Evolutionary conservation across 2,888 invertebrate genomes (phyloP).

Genomic region (Erebia ligea): DNA sequence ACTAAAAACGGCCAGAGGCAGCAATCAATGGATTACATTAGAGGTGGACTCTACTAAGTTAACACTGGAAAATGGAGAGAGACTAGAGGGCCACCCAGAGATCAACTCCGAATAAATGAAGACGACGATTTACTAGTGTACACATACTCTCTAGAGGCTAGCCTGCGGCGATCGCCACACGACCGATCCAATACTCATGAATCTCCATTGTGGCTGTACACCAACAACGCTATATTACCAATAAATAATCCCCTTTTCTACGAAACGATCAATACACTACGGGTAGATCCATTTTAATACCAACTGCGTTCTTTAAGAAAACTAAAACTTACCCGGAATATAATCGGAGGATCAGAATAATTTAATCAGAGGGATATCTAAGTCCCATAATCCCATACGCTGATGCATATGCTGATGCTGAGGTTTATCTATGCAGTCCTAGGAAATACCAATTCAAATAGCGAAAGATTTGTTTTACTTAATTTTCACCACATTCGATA

Average conservation of each 20-base stretch:
- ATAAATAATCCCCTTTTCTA: constrained; percentile 26
- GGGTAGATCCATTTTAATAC: background rate
- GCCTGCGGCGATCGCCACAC: constrained; percentile 42
- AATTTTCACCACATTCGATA: too few relatives aligned
- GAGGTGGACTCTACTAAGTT: background rate
- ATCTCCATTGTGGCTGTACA: constrained; percentile 44
- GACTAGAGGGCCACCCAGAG: background rate
- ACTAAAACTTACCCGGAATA: background rate
- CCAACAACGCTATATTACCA: constrained; percentile 32
- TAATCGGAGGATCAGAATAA: too few relatives aligned
- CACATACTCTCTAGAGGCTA: constrained; percentile 49
- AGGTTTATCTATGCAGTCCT: too few relatives aligned
- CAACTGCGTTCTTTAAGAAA: background rate
- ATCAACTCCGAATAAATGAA: background rate
- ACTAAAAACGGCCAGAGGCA: too few relatives aligned
- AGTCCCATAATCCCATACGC: too few relatives aligned
- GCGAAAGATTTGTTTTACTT: too few relatives aligned
- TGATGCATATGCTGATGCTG: too few relatives aligned
- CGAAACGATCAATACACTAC: constrained; percentile 28
- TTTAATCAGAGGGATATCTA: too few relatives aligned
- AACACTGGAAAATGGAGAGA: background rate
- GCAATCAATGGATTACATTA: too few relatives aligned
- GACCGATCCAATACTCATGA: constrained; percentile 56
- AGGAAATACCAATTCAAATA: too few relatives aligned
- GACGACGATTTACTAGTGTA: constrained; percentile 32